Percentiles rank a stretch among this genome's conserved stretches.
These are phyloP conservation scores for Rhyacophila brunnea DNA, from an alignment of 1,140 invertebrate species.

Conservation along the genomic window DNA sequence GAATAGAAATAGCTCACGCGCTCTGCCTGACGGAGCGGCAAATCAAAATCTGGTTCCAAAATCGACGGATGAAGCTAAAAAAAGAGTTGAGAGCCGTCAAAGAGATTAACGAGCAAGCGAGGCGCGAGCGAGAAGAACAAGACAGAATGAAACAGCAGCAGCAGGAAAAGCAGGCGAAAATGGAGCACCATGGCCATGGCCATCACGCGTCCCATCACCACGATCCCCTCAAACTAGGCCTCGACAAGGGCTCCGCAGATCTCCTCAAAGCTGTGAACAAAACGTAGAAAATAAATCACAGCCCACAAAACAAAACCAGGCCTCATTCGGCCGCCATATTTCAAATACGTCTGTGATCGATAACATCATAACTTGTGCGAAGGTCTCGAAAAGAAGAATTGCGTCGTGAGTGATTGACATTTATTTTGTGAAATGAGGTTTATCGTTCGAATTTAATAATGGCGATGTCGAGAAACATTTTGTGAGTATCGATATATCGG, in stretches of 20 bases:
- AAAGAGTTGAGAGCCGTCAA: slow-evolving; percentile 91
- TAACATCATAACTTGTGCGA: too few species aligned
- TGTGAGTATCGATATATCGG: not conserved
- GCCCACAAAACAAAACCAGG: too few species aligned
- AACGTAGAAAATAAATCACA: slow-evolving; percentile 53
- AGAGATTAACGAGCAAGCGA: slow-evolving; percentile 91
- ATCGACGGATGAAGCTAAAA: slow-evolving; percentile 97
- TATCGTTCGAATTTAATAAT: not conserved
- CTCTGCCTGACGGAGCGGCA: slow-evolving; percentile 94
- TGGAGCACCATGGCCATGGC: slow-evolving; percentile 58
- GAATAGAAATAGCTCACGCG: slow-evolving; percentile 96
- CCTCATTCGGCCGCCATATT: not conserved
- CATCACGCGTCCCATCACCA: slow-evolving; percentile 56
- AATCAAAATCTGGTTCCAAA: slow-evolving; percentile 98
- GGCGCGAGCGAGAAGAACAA: slow-evolving; percentile 86
- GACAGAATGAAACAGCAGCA: slow-evolving; percentile 88
- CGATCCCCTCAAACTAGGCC: slow-evolving; percentile 59
- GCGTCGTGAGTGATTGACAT: slow-evolving; percentile 4
- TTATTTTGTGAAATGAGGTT: slow-evolving; percentile 1
- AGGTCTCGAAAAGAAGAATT: too few species aligned
- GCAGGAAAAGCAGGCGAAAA: slow-evolving; percentile 78
- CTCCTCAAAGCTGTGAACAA: slow-evolving; percentile 65
- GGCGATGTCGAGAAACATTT: too few species aligned
- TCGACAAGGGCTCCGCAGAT: slow-evolving; percentile 64
- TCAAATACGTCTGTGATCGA: too few species aligned